Evolutionary conservation across 2,113 vertebrate genomes (phyloP), one percentile per base, ranked within the genome.

Genomic region (Podilymbus podiceps): DNA sequence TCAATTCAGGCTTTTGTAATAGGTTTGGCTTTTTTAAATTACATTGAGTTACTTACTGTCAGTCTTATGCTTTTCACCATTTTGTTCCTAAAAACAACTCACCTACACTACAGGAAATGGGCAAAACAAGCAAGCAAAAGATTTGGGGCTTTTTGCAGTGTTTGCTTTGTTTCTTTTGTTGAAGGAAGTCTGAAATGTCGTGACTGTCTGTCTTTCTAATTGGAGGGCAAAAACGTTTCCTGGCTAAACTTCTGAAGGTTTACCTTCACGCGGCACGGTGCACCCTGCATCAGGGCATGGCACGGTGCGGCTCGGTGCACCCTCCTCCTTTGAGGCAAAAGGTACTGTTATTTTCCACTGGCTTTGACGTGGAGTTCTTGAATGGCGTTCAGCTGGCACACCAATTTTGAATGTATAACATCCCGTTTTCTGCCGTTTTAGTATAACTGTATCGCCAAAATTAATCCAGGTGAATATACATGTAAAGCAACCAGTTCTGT

Each of bases 1-100:
- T 97, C 35, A 52, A 11, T 76, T 96, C 85, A 68, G 11, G 38
- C 42, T 85, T 91, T 96, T 96, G 53, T 92, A 92, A 85, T 84
- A 56, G 31, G 27, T 74, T 95, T 58, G 11, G 15, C 15, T 64
- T 47, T 84, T 94, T 73, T 0, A 44, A 92, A 81, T 79, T 58
- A 74, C 11, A 16, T 40, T 40, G 50, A 76, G 84, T 88, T 67
- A 94, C 66, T 81, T 40, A 33, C 35, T 68, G 10, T 75, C 42
- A 16, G 75, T 85, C 35, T 76, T 69, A 24, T 4, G 6, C 17
- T 66, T 1, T 46, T 89, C 72, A 28, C 31, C 12, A 5, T 68
- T 79, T 94, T 91, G 15, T 68, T 87, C 19, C 50, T 64, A 21
- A 82, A 42, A 14, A 15, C 5, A 9, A 44, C 55, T 56, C 52